Evolutionary conservation across 2,113 vertebrate genomes (phyloP).

Genomic region (Atractosteus spatula): DNA sequence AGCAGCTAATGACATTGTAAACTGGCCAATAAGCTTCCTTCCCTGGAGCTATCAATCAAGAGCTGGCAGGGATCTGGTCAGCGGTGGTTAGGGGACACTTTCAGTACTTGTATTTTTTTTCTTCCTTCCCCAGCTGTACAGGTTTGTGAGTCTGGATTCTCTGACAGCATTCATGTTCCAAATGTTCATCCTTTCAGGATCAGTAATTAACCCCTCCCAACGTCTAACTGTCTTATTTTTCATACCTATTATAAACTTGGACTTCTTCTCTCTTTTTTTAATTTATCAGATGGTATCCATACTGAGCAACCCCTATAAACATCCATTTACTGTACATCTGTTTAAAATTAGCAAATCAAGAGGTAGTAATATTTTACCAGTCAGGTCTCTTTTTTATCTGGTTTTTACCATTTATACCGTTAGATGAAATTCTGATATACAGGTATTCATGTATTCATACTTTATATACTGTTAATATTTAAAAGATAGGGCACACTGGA

Average conservation of each 20-base stretch:
- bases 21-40: constrained; percentile 40
- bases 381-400: too few species aligned
- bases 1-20: constrained; percentile 45
- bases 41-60: constrained; percentile 49
- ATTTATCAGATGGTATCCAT: too few species aligned
- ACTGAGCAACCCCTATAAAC: too few species aligned
- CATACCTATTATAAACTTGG: not conserved
- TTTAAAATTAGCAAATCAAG: too few species aligned
- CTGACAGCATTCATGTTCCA: constrained; percentile 5
- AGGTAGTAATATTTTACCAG: too few species aligned
- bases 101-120: constrained; percentile 26
- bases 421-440: too few species aligned
- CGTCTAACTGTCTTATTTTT: not conserved
- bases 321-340: too few species aligned
- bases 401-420: too few species aligned
- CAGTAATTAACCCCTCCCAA: constrained; percentile 25
- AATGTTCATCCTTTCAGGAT: constrained; percentile 2
- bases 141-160: constrained; percentile 19
- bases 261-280: too few species aligned
- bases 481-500: too few species aligned
- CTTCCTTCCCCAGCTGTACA: constrained; percentile 25
- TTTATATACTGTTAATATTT: too few species aligned
- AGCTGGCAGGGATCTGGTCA: constrained; percentile 36
- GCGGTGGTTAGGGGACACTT: constrained; percentile 36
- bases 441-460: too few species aligned